Conservation (phyloP, 2,888 invertebrate species). For the Pristionchus exspectatus region DNA sequence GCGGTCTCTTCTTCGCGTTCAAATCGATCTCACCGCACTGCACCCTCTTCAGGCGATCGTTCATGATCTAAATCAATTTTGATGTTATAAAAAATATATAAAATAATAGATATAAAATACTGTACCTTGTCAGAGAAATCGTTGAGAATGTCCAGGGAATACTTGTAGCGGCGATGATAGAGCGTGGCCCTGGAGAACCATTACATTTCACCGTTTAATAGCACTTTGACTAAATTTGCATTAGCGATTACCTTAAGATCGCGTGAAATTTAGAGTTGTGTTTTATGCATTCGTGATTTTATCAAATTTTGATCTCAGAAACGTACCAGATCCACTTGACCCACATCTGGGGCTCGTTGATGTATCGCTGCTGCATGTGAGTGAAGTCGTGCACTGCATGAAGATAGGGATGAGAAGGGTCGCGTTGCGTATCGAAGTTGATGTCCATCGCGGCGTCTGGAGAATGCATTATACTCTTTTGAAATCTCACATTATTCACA, state of each 20-base stretch:
- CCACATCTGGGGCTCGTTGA: conserved; percentile 47
- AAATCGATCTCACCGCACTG: conserved; percentile 35
- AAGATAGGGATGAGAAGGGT: conserved; percentile 60
- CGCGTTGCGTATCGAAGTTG: conserved; percentile 57
- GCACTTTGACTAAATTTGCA: not conserved
- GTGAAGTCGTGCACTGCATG: conserved; percentile 59
- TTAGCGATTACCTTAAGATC: not conserved
- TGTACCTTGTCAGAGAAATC: conserved; percentile 75
- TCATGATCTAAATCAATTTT: not conserved
- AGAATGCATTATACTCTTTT: not conserved
- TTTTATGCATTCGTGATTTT: not conserved
- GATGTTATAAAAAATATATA: not conserved
- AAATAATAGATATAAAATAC: not conserved
- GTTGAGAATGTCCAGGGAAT: conserved; percentile 29
- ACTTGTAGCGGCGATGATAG: conserved; percentile 30
- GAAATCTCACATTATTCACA: not conserved
- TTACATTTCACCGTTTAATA: not conserved
- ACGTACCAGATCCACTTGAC: not conserved
- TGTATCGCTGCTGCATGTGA: conserved; percentile 56
- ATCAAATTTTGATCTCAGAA: not conserved
- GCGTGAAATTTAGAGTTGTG: not conserved
- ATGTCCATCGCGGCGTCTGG: conserved; percentile 62
- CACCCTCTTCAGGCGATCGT: not conserved
- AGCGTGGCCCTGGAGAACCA: not conserved
- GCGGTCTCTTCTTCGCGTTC: conserved; percentile 74